Base-by-base conservation (phyloP, 2,113 vertebrate genomes). In the Hepsetus odoe region DNA sequence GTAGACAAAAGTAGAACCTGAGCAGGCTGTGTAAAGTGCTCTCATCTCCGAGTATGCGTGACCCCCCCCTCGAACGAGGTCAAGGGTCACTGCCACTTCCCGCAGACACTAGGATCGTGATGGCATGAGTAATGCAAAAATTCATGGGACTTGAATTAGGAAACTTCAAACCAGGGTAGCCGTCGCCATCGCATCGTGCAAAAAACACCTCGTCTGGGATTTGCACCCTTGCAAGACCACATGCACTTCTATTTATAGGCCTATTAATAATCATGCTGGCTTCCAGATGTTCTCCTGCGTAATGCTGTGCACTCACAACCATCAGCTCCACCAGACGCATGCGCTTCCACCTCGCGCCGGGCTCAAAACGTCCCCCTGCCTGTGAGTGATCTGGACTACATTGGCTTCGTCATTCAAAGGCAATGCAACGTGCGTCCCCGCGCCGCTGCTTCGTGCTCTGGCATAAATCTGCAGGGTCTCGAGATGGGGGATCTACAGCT, bases 181-280 rank as follows among this genome's bases (percentile, higher is more conserved):
- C 53, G 40, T 35, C 24, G 44, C 56, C 71, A 49, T 16, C 1
- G 1, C 44, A 16, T 30, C 30, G 49, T 72, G 65, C 28, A 30
- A 71, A n/a, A 53, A 75, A 82, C 32, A 61, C 74, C 80, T 87
- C 85, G 86, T 82, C 84, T 67, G 77, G 83, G 80, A 87, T 88
- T 86, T 89, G 80, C 84, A 73, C 82, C 74, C 24, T 65, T 75
- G 75, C 66, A 72, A 77, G 76, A 62, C 51, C 44, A 74, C 80
- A 85, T 85, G 84, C 83, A 85, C 83, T 86, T 88, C 83, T 89
- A 88, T 87, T 89, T 88, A 82, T 87, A 87, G 87, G 72, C 70
- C 77, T 83, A 84, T 87, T 88, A 79, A 84, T 88, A 68, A 81
- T 76, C 71, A 74, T 79, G 79, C 75, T 83, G 58, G 56, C 85